Base-by-base conservation (phyloP, 1,140 invertebrate genomes). In the Lutraria rhynchaena region DNA sequence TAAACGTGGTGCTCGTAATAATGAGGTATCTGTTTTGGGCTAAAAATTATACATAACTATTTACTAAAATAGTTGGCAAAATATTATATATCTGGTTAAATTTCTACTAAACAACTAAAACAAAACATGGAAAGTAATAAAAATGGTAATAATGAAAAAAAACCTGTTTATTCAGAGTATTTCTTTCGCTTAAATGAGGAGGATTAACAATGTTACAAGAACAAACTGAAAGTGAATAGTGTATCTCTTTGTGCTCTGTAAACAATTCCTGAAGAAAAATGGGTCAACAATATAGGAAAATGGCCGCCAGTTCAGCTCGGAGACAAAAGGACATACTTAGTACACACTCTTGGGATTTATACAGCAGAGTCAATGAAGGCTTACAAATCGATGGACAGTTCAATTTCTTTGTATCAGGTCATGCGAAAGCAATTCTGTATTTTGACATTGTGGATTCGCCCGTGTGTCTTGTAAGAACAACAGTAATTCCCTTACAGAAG, bases 311-410 rank as follows among this genome's bases (percentile, higher is more conserved):
- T 58, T 27, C 2, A 2, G n/a, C 33, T 29, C 55, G 22, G n/a
- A 13, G 29, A 73, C 37, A 73, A 57, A 5, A 57, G 35, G 9
- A 57, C 9, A 19, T 73, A 73, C 33, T 27, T 73, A 5, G 24
- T 73, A 58, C 55, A 73, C 35, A 37, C 29, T 0, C 70, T 53
- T 17, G 70, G 70, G 15, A 0, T 58, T 2, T 73, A 73, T 53
- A 73, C 70, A 13, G 49, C 5, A 11, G 51, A 73, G 2, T 31
- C 24, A 11, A 0, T 73, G 33, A 57, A 57, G 24, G 70, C 51
- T 22, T 73, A 73, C 33, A 73, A 73, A 4, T 73, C 70, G 15
- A 9, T 73, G 19, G 70, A 73, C 19, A 29, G 51, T 5, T 73
- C 27, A 70, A 3, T 37, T 65, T 35, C 1, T 65, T 65, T 1